These are phyloP conservation scores for Crepidodera aurea DNA, from an alignment of 2,888 invertebrate genomes.

Conservation along the genomic window DNA sequence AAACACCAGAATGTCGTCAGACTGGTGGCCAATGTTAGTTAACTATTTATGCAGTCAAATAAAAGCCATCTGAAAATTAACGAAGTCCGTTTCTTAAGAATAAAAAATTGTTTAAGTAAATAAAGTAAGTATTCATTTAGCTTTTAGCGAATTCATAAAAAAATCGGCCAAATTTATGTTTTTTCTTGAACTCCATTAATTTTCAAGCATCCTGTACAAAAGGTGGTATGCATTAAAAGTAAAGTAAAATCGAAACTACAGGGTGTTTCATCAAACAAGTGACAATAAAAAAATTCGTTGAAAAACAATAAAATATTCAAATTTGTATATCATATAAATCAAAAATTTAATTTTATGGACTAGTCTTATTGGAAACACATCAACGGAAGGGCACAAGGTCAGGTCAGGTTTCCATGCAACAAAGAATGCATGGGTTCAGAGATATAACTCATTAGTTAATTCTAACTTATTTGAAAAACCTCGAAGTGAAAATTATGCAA, in stretches of 20 bases:
- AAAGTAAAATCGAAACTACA: not conserved
- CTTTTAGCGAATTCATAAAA: not conserved
- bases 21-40: constrained; percentile 26
- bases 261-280: too few species aligned
- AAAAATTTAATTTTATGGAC: too few species aligned
- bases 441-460: too few species aligned
- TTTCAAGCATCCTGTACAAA: not conserved
- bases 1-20: constrained; percentile 28
- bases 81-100: not conserved
- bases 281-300: too few species aligned
- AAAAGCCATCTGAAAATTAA: constrained; percentile 12
- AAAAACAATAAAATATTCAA: too few species aligned
- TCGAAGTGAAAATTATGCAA: too few species aligned
- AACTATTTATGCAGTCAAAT: constrained; percentile 19
- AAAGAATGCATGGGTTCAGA: too few species aligned
- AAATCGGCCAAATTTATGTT: not conserved
- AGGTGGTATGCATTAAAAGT: not conserved
- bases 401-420: too few species aligned
- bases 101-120: not conserved
- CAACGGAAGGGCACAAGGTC: too few species aligned
- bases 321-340: too few species aligned
- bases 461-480: too few species aligned
- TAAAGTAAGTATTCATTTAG: constrained; percentile 1
- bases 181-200: not conserved
- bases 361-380: too few species aligned